phyloP scores from a whole-genome alignment of 2,113 vertebrate genomes.

The Diphyllodes magnificus region DNA sequence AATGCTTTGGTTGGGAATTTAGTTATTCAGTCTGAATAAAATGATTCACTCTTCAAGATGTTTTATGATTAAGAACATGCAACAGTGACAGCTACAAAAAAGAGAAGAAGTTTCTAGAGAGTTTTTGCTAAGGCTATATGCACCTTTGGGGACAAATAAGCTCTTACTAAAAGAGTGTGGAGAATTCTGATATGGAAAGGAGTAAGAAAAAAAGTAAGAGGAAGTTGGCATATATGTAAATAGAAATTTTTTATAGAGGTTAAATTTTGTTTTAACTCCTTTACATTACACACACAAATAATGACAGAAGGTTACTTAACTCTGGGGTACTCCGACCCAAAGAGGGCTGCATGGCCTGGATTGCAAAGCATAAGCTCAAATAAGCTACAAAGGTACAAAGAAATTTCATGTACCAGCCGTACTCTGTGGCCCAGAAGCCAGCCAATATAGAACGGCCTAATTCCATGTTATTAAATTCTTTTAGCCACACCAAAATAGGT shows the following conservation, averaged over 20 bases:
- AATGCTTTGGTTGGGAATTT: neutral
- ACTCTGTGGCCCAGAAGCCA: neutral
- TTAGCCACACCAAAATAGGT: neutral
- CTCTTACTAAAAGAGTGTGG: neutral
- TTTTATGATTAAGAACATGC: neutral
- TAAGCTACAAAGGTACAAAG: neutral
- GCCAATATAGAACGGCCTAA: neutral
- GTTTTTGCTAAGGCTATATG: neutral
- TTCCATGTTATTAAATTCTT: slow-evolving; percentile 16
- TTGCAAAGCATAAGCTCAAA: neutral
- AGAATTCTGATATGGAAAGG: neutral
- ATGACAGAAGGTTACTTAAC: neutral
- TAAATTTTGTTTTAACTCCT: neutral
- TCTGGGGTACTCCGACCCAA: neutral
- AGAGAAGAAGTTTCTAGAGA: neutral
- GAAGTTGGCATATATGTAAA: neutral
- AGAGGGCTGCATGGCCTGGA: neutral
- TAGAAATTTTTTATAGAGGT: neutral
- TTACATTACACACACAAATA: neutral
- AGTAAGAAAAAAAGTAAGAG: neutral
- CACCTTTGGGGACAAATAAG: neutral
- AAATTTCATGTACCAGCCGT: neutral
- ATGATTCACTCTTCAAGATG: neutral
- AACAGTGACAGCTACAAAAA: neutral
- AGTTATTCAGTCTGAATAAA: neutral